These are phyloP conservation scores for human (Homo sapiens) DNA, from an alignment of 2,113 vertebrate species.

Conservation along the genomic window DNA sequence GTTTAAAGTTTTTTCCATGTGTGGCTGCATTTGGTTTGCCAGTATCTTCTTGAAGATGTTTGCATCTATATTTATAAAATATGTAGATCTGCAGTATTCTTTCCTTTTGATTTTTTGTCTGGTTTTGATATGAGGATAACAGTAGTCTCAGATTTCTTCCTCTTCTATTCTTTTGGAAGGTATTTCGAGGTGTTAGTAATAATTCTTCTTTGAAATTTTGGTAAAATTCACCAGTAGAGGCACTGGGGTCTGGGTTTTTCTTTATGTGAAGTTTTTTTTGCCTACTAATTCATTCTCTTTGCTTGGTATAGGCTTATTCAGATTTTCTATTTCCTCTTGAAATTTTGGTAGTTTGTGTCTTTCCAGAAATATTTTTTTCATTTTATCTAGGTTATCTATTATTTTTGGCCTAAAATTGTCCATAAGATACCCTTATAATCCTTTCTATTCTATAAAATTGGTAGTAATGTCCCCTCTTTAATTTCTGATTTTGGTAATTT, in stretches of 20 bases:
- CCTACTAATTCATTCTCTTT: background rate
- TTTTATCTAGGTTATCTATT: background rate
- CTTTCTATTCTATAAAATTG: background rate
- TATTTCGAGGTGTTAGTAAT: background rate
- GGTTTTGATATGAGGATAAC: background rate
- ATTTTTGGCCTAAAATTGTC: background rate
- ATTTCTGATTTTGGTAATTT: background rate
- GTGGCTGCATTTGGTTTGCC: background rate
- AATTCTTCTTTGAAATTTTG: background rate
- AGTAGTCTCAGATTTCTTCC: background rate
- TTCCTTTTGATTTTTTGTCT: background rate
- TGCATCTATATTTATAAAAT: background rate
- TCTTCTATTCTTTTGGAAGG: background rate
- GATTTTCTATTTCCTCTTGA: background rate
- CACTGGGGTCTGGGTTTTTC: background rate
- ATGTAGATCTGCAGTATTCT: background rate
- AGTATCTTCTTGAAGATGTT: background rate
- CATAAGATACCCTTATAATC: background rate
- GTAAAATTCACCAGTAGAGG: background rate
- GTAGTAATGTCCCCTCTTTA: background rate
- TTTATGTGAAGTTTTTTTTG: background rate
- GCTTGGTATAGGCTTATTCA: background rate
- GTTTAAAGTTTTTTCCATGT: background rate
- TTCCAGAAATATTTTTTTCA: background rate
- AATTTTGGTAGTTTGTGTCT: background rate